Evolutionary conservation across 2,797 vertebrate genomes (phyloP).

Genomic region (Peromyscus eremicus): DNA sequence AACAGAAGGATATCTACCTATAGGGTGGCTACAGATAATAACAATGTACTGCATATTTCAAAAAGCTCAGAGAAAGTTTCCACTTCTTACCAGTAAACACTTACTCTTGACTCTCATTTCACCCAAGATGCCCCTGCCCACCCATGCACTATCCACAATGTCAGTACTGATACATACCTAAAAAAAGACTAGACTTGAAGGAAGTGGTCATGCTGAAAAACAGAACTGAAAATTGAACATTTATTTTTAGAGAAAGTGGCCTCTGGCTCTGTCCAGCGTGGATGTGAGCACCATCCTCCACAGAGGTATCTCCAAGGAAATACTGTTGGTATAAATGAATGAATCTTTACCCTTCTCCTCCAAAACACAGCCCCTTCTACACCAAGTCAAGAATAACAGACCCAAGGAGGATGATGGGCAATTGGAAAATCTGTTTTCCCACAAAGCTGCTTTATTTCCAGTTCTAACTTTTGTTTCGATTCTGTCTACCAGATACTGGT

Average conservation of each 20-base stretch:
- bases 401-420: not conserved
- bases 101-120: not conserved
- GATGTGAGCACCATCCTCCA: not conserved
- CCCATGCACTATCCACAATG: not conserved
- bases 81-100: not conserved
- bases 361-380: not conserved
- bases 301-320: not conserved
- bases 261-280: not conserved
- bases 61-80: not conserved
- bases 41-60: not conserved
- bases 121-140: not conserved
- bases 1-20: not conserved
- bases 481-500: not conserved
- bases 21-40: not conserved
- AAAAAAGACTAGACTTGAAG: not conserved
- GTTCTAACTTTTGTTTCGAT: not conserved
- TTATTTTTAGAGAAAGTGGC: not conserved
- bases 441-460: not conserved
- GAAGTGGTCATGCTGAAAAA: not conserved
- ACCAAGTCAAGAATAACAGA: not conserved
- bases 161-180: rapidly evolving
- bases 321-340: rapidly evolving
- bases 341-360: not conserved
- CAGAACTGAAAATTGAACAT: not conserved
- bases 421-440: not conserved